phyloP scores from a whole-genome alignment of 2,113 vertebrate genomes.

The Agapornis roseicollis region DNA sequence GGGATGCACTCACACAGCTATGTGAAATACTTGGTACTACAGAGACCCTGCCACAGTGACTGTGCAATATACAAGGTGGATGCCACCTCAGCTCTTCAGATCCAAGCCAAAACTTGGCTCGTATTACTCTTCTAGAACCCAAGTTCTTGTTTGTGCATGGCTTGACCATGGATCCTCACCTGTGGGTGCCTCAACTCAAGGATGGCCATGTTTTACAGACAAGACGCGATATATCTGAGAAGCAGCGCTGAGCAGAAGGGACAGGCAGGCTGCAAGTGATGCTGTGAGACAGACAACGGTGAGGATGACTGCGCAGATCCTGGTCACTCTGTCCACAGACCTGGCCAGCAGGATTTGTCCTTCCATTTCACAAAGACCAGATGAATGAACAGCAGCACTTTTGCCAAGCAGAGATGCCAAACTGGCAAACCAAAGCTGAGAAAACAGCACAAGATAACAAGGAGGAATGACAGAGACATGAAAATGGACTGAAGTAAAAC shows the following conservation, averaged over 20 bases:
- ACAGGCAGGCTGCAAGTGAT: not conserved
- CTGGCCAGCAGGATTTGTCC: not conserved
- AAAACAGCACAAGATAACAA: slow-evolving; percentile 39
- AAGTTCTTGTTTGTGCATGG: not conserved
- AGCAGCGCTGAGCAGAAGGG: not conserved
- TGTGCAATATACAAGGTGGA: not conserved
- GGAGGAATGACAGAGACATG: not conserved
- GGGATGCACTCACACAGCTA: not conserved
- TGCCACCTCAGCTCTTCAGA: not conserved
- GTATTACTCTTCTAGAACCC: not conserved
- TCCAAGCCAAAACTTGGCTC: slow-evolving; percentile 10
- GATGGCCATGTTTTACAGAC: not conserved
- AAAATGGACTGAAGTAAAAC: not conserved
- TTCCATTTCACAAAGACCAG: not conserved
- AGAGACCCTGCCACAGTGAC: not conserved
- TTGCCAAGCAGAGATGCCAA: slow-evolving; percentile 26
- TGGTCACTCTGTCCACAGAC: not conserved
- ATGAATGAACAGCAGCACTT: not conserved
- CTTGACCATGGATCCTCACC: not conserved
- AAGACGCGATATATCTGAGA: not conserved
- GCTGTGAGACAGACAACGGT: not conserved
- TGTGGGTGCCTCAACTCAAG: not conserved
- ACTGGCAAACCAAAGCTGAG: slow-evolving; percentile 46
- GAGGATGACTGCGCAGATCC: not conserved
- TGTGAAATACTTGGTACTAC: not conserved